Percentiles rank a stretch among this genome's conserved stretches.
Evolutionary conservation across 2,888 invertebrate genomes (phyloP).

Genomic region (Meta bourneti): DNA sequence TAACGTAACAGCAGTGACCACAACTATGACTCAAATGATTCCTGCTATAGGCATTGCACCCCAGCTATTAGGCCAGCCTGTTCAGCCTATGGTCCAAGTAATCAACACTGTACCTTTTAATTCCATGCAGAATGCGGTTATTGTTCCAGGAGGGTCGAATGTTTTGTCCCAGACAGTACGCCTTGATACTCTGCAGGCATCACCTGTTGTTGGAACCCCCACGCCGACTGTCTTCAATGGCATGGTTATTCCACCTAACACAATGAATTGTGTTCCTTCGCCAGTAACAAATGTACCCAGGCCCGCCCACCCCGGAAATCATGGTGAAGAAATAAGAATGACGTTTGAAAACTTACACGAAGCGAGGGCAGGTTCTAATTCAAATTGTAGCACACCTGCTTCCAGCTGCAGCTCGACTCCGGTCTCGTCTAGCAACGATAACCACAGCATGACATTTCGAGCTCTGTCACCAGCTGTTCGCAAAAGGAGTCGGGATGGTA

Average conservation of each 20-base stretch:
- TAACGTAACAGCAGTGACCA: slow-evolving; percentile 79
- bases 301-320: slow-evolving; percentile 63
- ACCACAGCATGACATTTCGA: slow-evolving; percentile 58
- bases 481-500: slow-evolving; percentile 80
- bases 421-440: slow-evolving; percentile 75
- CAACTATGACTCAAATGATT: slow-evolving; percentile 80
- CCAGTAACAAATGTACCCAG: slow-evolving; percentile 44
- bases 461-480: slow-evolving; percentile 69
- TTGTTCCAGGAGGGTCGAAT: slow-evolving; percentile 78
- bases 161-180: slow-evolving; percentile 74
- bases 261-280: slow-evolving; percentile 69
- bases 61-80: slow-evolving; percentile 77
- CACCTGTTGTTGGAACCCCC: slow-evolving; percentile 71
- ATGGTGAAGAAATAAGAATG: slow-evolving; percentile 64
- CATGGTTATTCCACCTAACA: slow-evolving; percentile 71
- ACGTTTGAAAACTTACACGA: slow-evolving; percentile 70
- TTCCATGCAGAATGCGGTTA: slow-evolving; percentile 78
- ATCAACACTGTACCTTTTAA: slow-evolving; percentile 86
- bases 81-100: slow-evolving; percentile 82
- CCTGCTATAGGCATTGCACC: slow-evolving; percentile 79
- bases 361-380: slow-evolving; percentile 77
- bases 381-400: slow-evolving; percentile 78
- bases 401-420: slow-evolving; percentile 78
- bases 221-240: slow-evolving; percentile 74
- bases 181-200: slow-evolving; percentile 69